Conservation (phyloP, 1,140 invertebrate species). For the Panulirus ornatus region DNA sequence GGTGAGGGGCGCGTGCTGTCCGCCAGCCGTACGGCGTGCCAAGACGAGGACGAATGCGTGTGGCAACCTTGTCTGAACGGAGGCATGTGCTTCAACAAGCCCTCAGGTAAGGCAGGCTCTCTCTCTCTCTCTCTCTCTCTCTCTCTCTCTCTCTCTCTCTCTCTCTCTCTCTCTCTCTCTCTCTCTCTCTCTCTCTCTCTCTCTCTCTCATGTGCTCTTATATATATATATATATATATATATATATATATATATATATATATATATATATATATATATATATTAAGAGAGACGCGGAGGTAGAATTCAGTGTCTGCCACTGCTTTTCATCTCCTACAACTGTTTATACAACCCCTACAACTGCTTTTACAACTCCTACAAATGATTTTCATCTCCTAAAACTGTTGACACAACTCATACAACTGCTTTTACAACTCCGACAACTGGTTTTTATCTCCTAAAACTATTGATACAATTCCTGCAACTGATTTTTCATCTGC, state of each 20-base stretch:
- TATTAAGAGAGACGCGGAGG: not conserved
- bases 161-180: not conserved
- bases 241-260: not conserved
- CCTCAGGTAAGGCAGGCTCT: not conserved
- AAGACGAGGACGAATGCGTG: not conserved
- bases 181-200: not conserved
- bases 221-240: not conserved
- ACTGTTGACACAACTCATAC: no score
- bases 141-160: slow-evolving; percentile 4
- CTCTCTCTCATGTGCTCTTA: not conserved
- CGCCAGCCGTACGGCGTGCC: not conserved
- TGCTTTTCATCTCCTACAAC: no score
- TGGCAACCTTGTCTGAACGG: not conserved
- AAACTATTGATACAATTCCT: no score
- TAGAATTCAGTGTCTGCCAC: no score
- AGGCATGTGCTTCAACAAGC: not conserved
- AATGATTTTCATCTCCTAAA: no score
- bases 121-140: not conserved
- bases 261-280: not conserved
- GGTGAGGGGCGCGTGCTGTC: slow-evolving; percentile 36
- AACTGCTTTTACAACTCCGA: no score
- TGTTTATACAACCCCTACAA: no score
- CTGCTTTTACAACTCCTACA: no score
- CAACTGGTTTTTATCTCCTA: no score
- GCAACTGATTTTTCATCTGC: no score